Percentiles rank a stretch among this genome's conserved stretches.
Conservation (phyloP, 2,888 invertebrate species). For the Brachycybe producta region DNA sequence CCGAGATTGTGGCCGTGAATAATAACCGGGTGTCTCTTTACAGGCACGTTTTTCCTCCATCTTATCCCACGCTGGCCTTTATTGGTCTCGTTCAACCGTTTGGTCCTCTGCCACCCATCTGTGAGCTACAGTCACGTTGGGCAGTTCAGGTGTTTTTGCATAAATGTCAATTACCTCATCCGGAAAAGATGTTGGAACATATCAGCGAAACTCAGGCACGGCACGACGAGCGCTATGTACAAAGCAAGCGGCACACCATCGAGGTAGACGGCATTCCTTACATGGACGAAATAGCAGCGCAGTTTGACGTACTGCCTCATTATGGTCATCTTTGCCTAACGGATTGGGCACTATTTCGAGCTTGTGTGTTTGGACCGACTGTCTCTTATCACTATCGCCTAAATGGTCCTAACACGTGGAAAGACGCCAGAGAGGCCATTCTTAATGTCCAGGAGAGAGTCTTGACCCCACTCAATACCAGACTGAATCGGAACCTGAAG, state of each 20-base stretch:
- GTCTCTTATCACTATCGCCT: constrained; percentile 33
- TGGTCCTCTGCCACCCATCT: constrained; percentile 12
- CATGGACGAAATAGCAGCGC: constrained; percentile 37
- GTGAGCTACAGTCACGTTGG: constrained; percentile 18
- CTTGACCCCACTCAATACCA: constrained; percentile 20
- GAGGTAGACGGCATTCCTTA: constrained; percentile 26
- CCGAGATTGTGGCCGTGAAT: constrained; percentile 3
- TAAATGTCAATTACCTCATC: constrained; percentile 18
- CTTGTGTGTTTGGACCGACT: constrained; percentile 28
- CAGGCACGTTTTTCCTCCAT: constrained; percentile 15
- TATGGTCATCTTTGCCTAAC: constrained; percentile 27
- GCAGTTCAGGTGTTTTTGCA: constrained; percentile 11
- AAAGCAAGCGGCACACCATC: constrained; percentile 27
- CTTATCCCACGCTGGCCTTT: constrained; percentile 12
- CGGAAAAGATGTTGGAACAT: constrained; percentile 23
- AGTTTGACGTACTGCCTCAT: constrained; percentile 34
- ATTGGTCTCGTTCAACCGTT: constrained; percentile 13
- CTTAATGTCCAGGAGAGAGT: constrained; percentile 25
- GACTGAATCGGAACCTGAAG: neutral
- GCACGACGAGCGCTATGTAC: constrained; percentile 27
- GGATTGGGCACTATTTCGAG: constrained; percentile 25
- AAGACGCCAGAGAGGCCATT: constrained; percentile 35
- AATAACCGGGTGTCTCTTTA: constrained; percentile 12
- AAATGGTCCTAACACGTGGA: constrained; percentile 34
- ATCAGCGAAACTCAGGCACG: constrained; percentile 27